phyloP scores from a whole-genome alignment of 2,888 invertebrate genomes.

The Julus scanicus region DNA sequence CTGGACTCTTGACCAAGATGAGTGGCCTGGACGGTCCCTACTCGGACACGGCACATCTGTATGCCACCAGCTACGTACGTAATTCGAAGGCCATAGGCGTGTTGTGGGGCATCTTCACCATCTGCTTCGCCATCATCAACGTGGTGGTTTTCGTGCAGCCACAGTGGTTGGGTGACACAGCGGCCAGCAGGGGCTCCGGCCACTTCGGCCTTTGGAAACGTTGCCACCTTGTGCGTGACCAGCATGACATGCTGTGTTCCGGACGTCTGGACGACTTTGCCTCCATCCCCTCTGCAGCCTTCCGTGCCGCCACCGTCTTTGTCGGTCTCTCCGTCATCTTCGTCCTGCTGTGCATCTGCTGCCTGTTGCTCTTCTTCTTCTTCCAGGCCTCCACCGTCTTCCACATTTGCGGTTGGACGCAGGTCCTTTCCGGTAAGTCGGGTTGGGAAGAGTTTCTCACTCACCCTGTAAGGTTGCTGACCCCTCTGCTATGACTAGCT shows the following conservation, averaged over 20 bases:
- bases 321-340: constrained; percentile 87
- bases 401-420: constrained; percentile 94
- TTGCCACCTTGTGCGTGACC: constrained; percentile 78
- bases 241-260: constrained; percentile 79
- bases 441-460: neutral
- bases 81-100: constrained; percentile 85
- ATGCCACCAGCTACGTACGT: constrained; percentile 83
- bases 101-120: constrained; percentile 96
- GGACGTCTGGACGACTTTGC: constrained; percentile 86
- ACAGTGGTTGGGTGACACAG: constrained; percentile 84
- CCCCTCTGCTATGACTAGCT: too few relatives aligned
- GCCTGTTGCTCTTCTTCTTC: constrained; percentile 91
- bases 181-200: constrained; percentile 86
- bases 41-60: constrained; percentile 87
- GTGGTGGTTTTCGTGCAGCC: constrained; percentile 94
- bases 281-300: constrained; percentile 83
- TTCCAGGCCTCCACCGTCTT: constrained; percentile 91
- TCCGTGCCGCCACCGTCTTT: constrained; percentile 86
- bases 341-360: constrained; percentile 86
- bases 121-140: constrained; percentile 95
- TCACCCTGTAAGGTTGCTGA: neutral
- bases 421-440: constrained; percentile 89
- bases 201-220: constrained; percentile 93
- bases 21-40: constrained; percentile 83
- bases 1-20: constrained; percentile 1